These are phyloP conservation scores for Caenorhabditis sp. DNA, from an alignment of 2,888 invertebrate species.

Conservation along the genomic window DNA sequence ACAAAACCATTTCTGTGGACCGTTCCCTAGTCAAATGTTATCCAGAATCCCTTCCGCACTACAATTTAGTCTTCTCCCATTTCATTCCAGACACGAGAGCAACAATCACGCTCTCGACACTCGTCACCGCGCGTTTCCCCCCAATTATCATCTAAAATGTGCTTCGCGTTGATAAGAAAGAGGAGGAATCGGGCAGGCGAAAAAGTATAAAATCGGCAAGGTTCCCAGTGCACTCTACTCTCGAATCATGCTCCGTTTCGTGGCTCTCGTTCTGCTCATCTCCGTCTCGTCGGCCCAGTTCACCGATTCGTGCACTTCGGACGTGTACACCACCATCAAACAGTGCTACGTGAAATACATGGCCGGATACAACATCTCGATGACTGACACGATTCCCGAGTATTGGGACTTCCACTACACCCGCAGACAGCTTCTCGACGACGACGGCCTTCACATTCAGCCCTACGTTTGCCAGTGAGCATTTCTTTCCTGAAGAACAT, in stretches of 20 bases:
- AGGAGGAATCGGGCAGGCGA: background rate
- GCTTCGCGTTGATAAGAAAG: constrained; percentile 14
- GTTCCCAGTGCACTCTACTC: background rate
- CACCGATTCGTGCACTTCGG: constrained; percentile 41
- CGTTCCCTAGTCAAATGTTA: background rate
- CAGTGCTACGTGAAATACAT: constrained; percentile 59
- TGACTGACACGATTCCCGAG: constrained; percentile 56
- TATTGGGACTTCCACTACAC: constrained; percentile 60
- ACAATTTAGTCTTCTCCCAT: constrained; percentile 24
- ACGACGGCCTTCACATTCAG: constrained; percentile 56
- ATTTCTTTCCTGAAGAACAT: background rate
- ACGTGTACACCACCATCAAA: constrained; percentile 34
- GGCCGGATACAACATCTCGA: constrained; percentile 58
- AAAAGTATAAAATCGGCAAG: constrained; percentile 5
- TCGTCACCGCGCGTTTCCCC: constrained; percentile 15
- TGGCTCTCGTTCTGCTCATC: background rate
- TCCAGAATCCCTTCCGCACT: constrained; percentile 7
- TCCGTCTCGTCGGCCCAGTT: constrained; percentile 15
- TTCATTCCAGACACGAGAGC: constrained; percentile 32
- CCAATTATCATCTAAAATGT: constrained; percentile 33
- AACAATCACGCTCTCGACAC: constrained; percentile 21
- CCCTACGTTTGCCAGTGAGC: constrained; percentile 62
- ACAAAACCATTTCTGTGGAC: no score
- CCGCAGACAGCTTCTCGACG: constrained; percentile 49
- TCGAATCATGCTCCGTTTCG: constrained; percentile 9